Evolutionary conservation across 2,888 invertebrate genomes (phyloP), one percentile per base, ranked within the genome.

Genomic region (Halocaridina rubra): DNA sequence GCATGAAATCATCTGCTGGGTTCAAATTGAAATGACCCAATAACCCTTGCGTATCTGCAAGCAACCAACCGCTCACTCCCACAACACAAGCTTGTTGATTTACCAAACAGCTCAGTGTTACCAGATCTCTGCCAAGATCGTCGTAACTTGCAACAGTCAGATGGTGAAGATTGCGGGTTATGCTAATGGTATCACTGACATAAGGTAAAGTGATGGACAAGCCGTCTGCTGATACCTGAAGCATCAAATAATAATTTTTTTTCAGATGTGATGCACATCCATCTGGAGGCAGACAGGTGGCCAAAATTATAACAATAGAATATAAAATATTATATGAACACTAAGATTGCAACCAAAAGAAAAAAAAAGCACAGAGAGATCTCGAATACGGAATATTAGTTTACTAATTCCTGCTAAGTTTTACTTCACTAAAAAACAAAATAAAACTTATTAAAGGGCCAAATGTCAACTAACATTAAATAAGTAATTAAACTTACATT

Each of bases 21-120:
- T 84, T 72, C 13, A 84, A 46, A 46, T 84, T 78, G n/a, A 78
- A 61, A 27, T 78, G 74, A 10, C 82, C 82, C 29, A 84, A 29
- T 2, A 84, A 77, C 19, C 77, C 82, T 22, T 59, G 33, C 19
- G 82, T 84, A 72, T 84, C 72, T 29, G 71, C 82, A 13, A 78
- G 82, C 8, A 84, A 29, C 82, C 82, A 84, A 2, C 82, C 82
- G 53, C 82, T 84, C 22, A 78, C 59, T n/a, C 77, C 61, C 7
- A 84, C 78, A 8, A 84, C 61, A 61, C 82, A 84, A 0, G 82
- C 57, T 5, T 32, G 82, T 13, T 71, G 59, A 0, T 24, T 32
- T 1, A 29, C 16, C 82, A 77, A 84, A 19, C 82, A 84, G 0
- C 57, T 71, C n/a, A 84, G 27, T 5, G 53, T 33, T 1, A 84